Conservation (phyloP, 2,113 vertebrate genomes). For the Neogale vison region DNA sequence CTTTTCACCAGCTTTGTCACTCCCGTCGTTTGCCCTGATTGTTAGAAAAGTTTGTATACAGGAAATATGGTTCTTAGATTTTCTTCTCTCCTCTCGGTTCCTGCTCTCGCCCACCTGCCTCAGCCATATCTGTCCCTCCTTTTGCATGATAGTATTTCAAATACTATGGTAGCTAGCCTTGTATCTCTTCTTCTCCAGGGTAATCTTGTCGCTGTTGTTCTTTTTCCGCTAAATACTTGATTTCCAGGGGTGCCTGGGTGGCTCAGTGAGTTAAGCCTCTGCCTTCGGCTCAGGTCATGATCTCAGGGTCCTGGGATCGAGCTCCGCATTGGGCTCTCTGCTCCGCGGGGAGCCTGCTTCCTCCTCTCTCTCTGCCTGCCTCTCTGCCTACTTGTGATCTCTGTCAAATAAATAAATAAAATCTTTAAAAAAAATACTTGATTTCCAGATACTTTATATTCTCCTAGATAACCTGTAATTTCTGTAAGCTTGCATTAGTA, state of each 20-base stretch:
- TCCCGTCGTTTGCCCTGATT: background rate
- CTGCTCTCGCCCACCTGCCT: background rate
- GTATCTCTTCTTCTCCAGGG: background rate
- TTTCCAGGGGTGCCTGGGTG: background rate
- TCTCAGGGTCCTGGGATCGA: no score
- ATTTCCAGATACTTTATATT: background rate
- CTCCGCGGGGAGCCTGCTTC: no score
- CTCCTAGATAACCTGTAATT: background rate
- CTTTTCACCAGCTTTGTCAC: background rate
- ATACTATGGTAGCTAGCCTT: background rate
- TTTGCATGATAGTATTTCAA: background rate
- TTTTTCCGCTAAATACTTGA: background rate
- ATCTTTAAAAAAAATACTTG: background rate
- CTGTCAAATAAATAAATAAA: no score
- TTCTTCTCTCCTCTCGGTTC: background rate
- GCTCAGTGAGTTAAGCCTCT: no score
- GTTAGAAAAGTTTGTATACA: background rate
- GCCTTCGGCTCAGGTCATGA: no score
- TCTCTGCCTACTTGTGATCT: no score
- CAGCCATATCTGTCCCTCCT: background rate
- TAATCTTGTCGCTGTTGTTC: background rate
- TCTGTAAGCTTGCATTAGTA: background rate
- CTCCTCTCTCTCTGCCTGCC: no score
- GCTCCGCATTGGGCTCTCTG: no score
- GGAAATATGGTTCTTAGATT: background rate